phyloP scores from a whole-genome alignment of 2,113 vertebrate genomes.

The Piliocolobus tephrosceles region DNA sequence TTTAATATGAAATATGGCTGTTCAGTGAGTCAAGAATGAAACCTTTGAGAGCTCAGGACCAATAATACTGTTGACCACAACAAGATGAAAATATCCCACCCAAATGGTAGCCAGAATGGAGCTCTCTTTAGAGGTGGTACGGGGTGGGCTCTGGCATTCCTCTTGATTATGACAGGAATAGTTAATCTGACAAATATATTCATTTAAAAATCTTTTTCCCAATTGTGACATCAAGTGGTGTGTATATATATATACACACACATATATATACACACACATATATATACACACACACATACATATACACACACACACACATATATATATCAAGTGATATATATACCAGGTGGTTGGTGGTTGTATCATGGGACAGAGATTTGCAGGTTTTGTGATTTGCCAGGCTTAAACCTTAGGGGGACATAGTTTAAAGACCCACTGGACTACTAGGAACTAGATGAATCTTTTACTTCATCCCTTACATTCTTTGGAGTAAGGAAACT shows the following conservation, averaged over 20 bases:
- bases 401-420: not conserved
- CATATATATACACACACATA: rapidly evolving
- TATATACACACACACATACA: rapidly evolving
- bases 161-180: not conserved
- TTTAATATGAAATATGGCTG: not conserved
- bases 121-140: not conserved
- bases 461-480: not conserved
- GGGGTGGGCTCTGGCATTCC: not conserved
- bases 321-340: not conserved
- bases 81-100: not conserved
- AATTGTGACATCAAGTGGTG: not conserved
- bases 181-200: not conserved
- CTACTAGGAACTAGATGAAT: not conserved
- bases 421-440: not conserved
- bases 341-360: not conserved
- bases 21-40: constrained; percentile 5
- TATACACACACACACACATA: rapidly evolving
- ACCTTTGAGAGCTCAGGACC: not conserved
- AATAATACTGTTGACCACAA: not conserved
- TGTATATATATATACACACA: no score
- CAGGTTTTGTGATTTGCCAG: not conserved
- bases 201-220: not conserved
- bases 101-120: not conserved
- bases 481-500: not conserved
- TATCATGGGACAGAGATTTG: not conserved